phyloP scores from a whole-genome alignment of 2,888 invertebrate species.

The Pyrgus malvae region DNA sequence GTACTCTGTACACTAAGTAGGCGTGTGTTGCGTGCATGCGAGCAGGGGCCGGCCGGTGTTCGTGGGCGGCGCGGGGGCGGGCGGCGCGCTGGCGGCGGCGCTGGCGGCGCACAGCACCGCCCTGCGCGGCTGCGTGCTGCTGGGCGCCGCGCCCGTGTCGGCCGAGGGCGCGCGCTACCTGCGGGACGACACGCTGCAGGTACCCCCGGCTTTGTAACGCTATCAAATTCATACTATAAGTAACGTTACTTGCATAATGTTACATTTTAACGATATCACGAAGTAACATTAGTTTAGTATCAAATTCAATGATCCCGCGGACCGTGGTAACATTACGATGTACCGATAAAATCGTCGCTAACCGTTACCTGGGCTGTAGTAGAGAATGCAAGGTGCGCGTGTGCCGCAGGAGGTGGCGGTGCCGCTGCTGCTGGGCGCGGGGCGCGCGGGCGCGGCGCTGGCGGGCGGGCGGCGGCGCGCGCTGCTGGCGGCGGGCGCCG shows the following conservation, averaged over 20 bases:
- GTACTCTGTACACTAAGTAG: too few relatives aligned
- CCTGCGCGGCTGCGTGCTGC: constrained; percentile 34
- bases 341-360: too few relatives aligned
- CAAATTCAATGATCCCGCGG: too few relatives aligned
- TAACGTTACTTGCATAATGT: too few relatives aligned
- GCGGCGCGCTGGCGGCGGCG: constrained; percentile 45
- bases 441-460: constrained; percentile 63
- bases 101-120: constrained; percentile 39
- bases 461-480: constrained; percentile 53
- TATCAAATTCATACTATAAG: too few relatives aligned
- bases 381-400: too few relatives aligned
- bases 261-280: too few relatives aligned
- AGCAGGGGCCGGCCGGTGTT: constrained; percentile 39
- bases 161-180: constrained; percentile 85
- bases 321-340: too few relatives aligned
- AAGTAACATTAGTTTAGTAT: too few relatives aligned
- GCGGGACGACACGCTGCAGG: constrained; percentile 83
- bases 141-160: constrained; percentile 84
- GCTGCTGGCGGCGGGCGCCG: constrained; percentile 83
- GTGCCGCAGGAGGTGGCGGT: constrained; percentile 34
- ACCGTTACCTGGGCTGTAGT: too few relatives aligned
- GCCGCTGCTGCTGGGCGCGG: constrained; percentile 20
- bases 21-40: neutral
- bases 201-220: too few relatives aligned
- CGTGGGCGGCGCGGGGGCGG: constrained; percentile 50